Base-by-base conservation (phyloP, 2,888 invertebrate genomes). In the Ernsta delagoae region DNA sequence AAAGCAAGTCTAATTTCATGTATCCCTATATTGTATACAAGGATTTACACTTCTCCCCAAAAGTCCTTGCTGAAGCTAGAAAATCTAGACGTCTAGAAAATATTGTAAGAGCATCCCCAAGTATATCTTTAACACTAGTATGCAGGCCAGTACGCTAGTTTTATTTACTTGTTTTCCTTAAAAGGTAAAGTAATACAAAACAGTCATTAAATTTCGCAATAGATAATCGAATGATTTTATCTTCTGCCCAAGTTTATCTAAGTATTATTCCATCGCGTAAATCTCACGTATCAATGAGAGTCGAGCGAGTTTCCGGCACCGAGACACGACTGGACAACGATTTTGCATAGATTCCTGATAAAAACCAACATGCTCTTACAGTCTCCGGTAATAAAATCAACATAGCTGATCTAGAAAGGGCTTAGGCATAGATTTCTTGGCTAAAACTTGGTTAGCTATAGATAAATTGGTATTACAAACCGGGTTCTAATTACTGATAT, bases 301-400 rank as follows among this genome's bases (percentile, higher is more conserved):
- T 66, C 53, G 61, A 45, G n/a, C 45, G 36, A 12, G 31, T 61
- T 67, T 61, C 61, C 60, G 56, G 56, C 61, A 61, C 9, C 31
- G 61, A 56, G 61, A 61, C 45, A 56, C 60, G 56, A 57, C 56
- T 48, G 41, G 65, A 62, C 68, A 57, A 68, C 61, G 43, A 67
- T 61, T 67, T 61, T 61, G 67, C 61, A 67, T 67, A 68, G 62
- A 62, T 68, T 57, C 56, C 68, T 48, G 68, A 68, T 68, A 62
- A 68, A 68, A 68, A 68, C 57, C 61, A 62, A 62, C 68, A 68
- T 57, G 68, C 45, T 43, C 48, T 68, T 62, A 61, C 54, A 57
- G 48, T 57, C 56, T 57, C 54, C 62, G 61, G 57, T 62, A 56
- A 24, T 62, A 62, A 67, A 61, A 62, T 68, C 68, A 24, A 56